Base-by-base conservation (phyloP, 2,888 invertebrate species). In the Ceriagrion tenellum region DNA sequence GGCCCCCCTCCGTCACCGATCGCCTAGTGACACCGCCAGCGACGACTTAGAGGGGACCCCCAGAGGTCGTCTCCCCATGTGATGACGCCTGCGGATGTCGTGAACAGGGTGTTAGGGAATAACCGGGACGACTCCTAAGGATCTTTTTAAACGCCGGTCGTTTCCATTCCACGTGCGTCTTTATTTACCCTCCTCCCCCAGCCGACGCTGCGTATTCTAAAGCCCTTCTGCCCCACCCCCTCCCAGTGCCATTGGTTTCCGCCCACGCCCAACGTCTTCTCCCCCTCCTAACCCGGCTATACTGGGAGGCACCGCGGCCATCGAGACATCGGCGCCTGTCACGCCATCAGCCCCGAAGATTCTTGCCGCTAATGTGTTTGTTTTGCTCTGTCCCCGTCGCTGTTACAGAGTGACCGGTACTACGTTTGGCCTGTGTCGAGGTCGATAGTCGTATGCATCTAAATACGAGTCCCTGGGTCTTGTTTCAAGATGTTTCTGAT, bases 91-190 rank as follows among this genome's bases (percentile, higher is more conserved):
- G n/a, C 69, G 69, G 69, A n/a, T 69, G 26, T 69, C 69, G 26
- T 18, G n/a, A 4, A 4, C 47, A 47, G 47, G 47, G 47, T 47
- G 47, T 47, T 2, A 47, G 47, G 2, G 81, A 30, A 81, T 1
- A 81, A 35, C 81, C 10, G 69, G 81, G 18, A n/a, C 10, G 10
- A n/a, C 81, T 30, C 26, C 8, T 59, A 20, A 16, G 81, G 81
- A 8, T 81, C 35, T 35, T 35, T 81, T 35, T 4, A 18, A 81
- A 35, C 30, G 81, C 35, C 16, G 30, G 30, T 81, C 81, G 30
- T 81, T 81, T 81, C 26, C 81, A 81, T 81, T 81, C 81, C 81
- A 81, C 81, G 81, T 81, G 81, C 81, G 81, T 35, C 81, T 81
- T 81, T 81, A 81, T 81, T 81, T 81, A 81, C 81, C 13, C 81